Evolutionary conservation across 2,113 vertebrate species (phyloP), one percentile per base, ranked within the genome.

Genomic region (Cebidichthys violaceus): DNA sequence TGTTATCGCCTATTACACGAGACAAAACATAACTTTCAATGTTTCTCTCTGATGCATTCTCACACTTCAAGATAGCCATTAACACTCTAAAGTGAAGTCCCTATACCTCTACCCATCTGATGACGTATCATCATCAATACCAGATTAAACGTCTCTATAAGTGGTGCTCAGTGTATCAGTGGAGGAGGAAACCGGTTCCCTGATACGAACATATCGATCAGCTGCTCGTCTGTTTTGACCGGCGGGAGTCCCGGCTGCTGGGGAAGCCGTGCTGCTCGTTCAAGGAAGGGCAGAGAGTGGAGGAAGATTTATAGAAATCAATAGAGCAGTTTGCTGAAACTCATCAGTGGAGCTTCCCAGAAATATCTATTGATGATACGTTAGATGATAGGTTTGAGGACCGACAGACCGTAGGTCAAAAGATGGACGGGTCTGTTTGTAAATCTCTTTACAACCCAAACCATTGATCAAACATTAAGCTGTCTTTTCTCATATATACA

Each of bases 311-410:
- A 87, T 90, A 50, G 66, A 83, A 89, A 93, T 93, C 90, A 70
- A 93, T 92, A 82, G 20, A 83, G 77, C n/a, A 75, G 82, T 82
- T 93, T 84, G 73, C 84, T 83, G 82, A 88, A 90, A 85, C 75
- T 91, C 79, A 89, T 90, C 88, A 88, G 68, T 41, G 57, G 66
- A 52, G 78, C 85, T 93, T 94, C 91, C 90, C 81, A 89, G 90
- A 92, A 93, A 83, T 82, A 70, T 70, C 27, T 64, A 65, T 39
- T 61, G 60, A 75, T 71, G 76, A 77, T 82, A 74, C 87, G 87
- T 88, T 87, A 83, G 73, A 82, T 47, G 41, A 77, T 61, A 55
- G 66, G 54, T 71, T 57, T 52, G 81, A 71, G 22, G 45, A 6
- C 52, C 22, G 47, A 73, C 43, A 61, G 14, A 69, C 10, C 35